Percentiles rank a stretch among this genome's conserved stretches.
These are phyloP conservation scores for Thermophis baileyi DNA, from an alignment of 2,113 vertebrate genomes.

Conservation along the genomic window DNA sequence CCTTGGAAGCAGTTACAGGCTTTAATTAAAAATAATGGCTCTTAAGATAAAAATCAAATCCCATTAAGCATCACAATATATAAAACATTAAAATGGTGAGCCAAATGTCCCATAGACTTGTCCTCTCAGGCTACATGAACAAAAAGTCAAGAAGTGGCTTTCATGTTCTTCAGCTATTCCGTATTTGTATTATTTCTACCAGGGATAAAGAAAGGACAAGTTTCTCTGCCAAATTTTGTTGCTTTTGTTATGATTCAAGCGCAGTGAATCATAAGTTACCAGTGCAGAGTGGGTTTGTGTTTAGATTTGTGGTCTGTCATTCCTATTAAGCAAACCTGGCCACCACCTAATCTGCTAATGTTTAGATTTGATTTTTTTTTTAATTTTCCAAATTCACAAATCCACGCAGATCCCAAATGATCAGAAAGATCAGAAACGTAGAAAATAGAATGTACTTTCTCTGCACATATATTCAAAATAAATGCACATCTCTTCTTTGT, in stretches of 20 bases:
- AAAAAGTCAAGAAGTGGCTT: neutral
- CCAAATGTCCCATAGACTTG: neutral
- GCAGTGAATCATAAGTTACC: neutral
- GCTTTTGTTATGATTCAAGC: neutral
- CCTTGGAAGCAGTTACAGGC: neutral
- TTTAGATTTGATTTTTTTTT: neutral
- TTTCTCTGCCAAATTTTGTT: neutral
- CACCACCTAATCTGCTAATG: neutral
- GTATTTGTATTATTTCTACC: neutral
- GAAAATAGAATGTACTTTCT: conserved; percentile 34
- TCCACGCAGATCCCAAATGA: neutral
- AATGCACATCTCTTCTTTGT: neutral
- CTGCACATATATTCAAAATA: neutral
- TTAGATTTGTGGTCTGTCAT: neutral
- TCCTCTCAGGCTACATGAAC: neutral
- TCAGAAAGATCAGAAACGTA: neutral
- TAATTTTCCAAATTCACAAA: neutral
- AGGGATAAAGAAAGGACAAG: too few species aligned
- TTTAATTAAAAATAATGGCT: neutral
- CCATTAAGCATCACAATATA: neutral
- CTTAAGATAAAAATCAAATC: neutral
- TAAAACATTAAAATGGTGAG: neutral
- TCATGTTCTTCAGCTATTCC: neutral
- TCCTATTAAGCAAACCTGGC: neutral
- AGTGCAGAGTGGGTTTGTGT: neutral